Percentiles rank a stretch among this genome's conserved stretches.
phyloP scores from a whole-genome alignment of 2,888 invertebrate genomes.

The Sesia bembeciformis region DNA sequence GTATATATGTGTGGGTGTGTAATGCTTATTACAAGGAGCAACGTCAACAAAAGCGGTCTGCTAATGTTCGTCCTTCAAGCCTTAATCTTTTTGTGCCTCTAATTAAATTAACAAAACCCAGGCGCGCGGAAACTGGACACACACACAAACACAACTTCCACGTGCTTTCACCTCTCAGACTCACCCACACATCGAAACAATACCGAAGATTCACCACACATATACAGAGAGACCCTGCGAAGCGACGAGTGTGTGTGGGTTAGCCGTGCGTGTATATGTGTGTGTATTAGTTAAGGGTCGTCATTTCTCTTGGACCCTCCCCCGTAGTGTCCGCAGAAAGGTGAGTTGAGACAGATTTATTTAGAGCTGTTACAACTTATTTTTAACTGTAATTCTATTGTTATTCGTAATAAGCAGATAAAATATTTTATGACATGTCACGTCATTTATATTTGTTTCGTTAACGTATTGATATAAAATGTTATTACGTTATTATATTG shows the following conservation, averaged over 20 bases:
- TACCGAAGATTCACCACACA: constrained; percentile 2
- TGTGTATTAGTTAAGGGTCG: constrained; percentile 75
- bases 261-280: constrained; percentile 54
- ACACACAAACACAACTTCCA: constrained; percentile 27
- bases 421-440: too few species aligned
- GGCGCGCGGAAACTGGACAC: constrained; percentile 71
- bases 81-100: constrained; percentile 74
- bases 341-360: constrained; percentile 60
- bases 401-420: neutral
- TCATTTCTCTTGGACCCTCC: constrained; percentile 76
- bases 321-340: constrained; percentile 74
- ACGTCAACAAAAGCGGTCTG: constrained; percentile 58
- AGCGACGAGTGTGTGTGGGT: constrained; percentile 35
- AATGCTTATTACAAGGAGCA: constrained; percentile 20
- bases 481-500: too few species aligned
- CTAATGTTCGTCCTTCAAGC: constrained; percentile 63
- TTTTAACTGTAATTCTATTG: neutral
- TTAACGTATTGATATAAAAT: too few species aligned
- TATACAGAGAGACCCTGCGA: constrained; percentile 16
- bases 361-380: constrained; percentile 29
- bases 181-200: constrained; percentile 18
- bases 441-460: too few species aligned
- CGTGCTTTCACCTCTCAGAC: constrained; percentile 22
- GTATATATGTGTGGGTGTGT: too few species aligned
- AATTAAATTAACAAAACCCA: constrained; percentile 74